phyloP scores from a whole-genome alignment of 1,140 invertebrate species.

The Brachionus manjavacas region DNA sequence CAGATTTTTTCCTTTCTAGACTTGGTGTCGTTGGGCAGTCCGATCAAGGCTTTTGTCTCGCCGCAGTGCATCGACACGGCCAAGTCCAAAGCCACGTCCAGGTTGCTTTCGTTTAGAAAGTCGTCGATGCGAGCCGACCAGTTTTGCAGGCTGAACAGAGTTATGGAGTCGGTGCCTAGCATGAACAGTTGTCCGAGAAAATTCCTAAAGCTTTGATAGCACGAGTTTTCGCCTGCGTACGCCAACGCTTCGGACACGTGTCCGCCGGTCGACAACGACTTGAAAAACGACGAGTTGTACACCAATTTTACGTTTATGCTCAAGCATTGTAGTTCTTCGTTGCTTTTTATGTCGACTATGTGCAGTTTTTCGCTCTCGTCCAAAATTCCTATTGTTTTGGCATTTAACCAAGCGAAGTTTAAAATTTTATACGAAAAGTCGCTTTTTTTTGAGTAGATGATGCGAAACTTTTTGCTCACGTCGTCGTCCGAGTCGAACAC shows the following conservation, averaged over 20 bases:
- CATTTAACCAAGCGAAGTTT: slow-evolving; percentile 70
- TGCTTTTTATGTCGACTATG: slow-evolving; percentile 60
- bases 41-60: slow-evolving; percentile 65
- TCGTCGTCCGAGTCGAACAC: not conserved
- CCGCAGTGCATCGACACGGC: slow-evolving; percentile 68
- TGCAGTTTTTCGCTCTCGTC: slow-evolving; percentile 79
- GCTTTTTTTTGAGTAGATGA: slow-evolving; percentile 30
- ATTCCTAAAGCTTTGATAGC: slow-evolving; percentile 80
- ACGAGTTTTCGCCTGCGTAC: slow-evolving; percentile 74
- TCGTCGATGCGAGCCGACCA: slow-evolving; percentile 67
- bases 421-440: slow-evolving; percentile 47
- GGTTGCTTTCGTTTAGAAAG: slow-evolving; percentile 61
- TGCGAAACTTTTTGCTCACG: not conserved
- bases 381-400: slow-evolving; percentile 74
- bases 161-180: slow-evolving; percentile 73
- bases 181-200: slow-evolving; percentile 75
- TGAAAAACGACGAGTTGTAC: slow-evolving; percentile 83
- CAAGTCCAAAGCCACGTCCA: slow-evolving; percentile 64
- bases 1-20: slow-evolving; percentile 63
- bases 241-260: slow-evolving; percentile 76
- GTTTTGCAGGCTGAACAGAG: slow-evolving; percentile 72
- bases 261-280: slow-evolving; percentile 70
- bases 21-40: slow-evolving; percentile 59
- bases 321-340: slow-evolving; percentile 29
- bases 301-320: slow-evolving; percentile 70